phyloP scores from a whole-genome alignment of 1,140 invertebrate genomes.

The Aethina tumida region DNA sequence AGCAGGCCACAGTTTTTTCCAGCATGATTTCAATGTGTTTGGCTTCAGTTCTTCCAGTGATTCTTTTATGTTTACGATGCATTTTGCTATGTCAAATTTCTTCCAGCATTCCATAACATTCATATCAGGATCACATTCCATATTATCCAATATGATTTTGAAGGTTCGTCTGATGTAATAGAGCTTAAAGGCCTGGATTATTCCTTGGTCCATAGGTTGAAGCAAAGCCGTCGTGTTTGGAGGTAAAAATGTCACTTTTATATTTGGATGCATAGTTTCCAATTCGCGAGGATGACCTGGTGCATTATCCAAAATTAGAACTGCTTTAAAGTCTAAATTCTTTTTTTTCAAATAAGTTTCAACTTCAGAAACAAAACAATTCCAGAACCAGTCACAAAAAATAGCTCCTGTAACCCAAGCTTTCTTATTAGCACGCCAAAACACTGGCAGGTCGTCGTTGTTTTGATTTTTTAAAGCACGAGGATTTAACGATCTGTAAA shows the following conservation, averaged over 20 bases:
- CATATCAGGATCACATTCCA: conserved; percentile 11
- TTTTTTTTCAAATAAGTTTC: conserved; percentile 17
- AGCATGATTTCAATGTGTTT: conserved; percentile 5
- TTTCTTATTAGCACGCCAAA: conserved; percentile 14
- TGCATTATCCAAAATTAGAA: conserved; percentile 36
- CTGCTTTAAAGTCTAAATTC: conserved; percentile 16
- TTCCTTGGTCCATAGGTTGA: conserved; percentile 35
- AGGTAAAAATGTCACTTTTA: conserved; percentile 27
- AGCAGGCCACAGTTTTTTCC: conserved; percentile 8
- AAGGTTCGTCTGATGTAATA: conserved; percentile 28
- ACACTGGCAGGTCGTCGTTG: conserved; percentile 11
- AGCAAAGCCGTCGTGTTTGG: conserved; percentile 31
- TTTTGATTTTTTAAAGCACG: conserved; percentile 16
- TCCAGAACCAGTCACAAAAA: conserved; percentile 20
- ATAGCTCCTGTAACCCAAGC: conserved; percentile 7
- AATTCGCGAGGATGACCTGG: conserved; percentile 12
- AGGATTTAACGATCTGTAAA: conserved; percentile 17
- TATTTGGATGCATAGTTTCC: conserved; percentile 8
- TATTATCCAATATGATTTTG: conserved; percentile 14
- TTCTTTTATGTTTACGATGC: conserved; percentile 6
- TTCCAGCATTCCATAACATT: conserved; percentile 16
- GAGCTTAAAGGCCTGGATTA: conserved; percentile 33
- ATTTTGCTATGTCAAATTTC: conserved; percentile 12
- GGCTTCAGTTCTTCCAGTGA: conserved; percentile 7
- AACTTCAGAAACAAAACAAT: conserved; percentile 19